Base-by-base conservation (phyloP, 2,113 vertebrate species). In the Clarias macrocephalus region DNA sequence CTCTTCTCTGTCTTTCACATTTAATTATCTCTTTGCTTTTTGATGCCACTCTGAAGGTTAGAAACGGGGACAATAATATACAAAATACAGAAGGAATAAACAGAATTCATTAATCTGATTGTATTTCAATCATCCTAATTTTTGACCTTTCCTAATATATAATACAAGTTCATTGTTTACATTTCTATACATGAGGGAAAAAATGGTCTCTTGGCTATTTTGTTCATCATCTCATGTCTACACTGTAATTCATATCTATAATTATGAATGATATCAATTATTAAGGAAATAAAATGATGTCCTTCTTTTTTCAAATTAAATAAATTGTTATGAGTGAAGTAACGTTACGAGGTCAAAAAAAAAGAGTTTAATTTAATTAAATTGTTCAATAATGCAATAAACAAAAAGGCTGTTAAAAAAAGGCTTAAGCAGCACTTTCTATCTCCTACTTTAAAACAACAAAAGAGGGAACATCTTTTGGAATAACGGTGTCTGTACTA, bases 11-110 rank as follows among this genome's bases (percentile, higher is more conserved):
- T 83, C 86, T 79, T 65, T 25, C 83, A 54, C 56, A 25, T 82
- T 87, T 89, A 90, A 87, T 84, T 73, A 62, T 82, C 21, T 62
- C 6, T 62, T 33, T 72, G 23, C 37, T 62, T 54, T n/a, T 10
- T 10, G 19, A 21, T 85, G 23, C 9, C 25, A n/a, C 48, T 18
- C 13, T 79, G 7, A 33, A 21, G 56, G 56, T 57, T 80, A n/a
- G 21, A 59, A 19, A 59, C 1, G 3, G 12, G 42, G 23, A 13
- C 1, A 25, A 15, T 15, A 76, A 52, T 76, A 19, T 0, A n/a
- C 0, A 3, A 5, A 28, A n/a, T 54, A 2, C 54, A 15, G 28
- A n/a, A 23, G 3, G 3, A 1, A 56, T 8, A 54, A 13, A 18
- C 16, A n/a, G 25, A 77, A n/a, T n/a, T 11, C 54, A 15, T 77